Conservation (phyloP, 2,797 vertebrate genomes). For the Pipistrellus kuhlii region DNA sequence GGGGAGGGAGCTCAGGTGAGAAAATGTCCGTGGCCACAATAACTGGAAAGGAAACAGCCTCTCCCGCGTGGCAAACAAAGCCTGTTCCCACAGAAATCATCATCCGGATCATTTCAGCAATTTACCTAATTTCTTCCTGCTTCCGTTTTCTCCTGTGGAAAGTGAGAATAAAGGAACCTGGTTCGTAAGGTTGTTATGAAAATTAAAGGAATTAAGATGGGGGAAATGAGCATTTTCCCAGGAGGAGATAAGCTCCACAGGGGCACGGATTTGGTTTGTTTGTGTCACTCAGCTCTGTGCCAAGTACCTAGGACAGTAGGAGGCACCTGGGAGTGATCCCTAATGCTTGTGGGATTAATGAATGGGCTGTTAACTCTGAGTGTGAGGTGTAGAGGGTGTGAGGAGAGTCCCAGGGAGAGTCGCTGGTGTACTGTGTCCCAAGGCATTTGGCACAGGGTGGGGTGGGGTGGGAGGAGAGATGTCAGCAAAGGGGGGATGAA, state of each 20-base stretch:
- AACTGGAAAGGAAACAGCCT: not conserved
- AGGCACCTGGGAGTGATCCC: not conserved
- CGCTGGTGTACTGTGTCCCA: too few species aligned
- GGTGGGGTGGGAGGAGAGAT: not conserved
- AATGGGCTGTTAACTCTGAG: not conserved
- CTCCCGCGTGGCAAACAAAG: not conserved
- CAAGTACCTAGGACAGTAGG: not conserved
- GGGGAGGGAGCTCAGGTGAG: not conserved
- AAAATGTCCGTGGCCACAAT: rapidly evolving
- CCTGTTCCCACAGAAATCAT: not conserved
- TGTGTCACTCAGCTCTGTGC: not conserved
- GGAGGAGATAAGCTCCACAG: not conserved
- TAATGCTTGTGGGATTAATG: not conserved
- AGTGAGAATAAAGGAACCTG: not conserved
- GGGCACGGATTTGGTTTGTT: not conserved
- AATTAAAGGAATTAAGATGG: not conserved
- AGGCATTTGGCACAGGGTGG: not conserved
- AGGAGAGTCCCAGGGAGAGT: not conserved
- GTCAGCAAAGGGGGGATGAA: not conserved
- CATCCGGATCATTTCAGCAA: not conserved
- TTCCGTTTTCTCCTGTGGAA: not conserved
- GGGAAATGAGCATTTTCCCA: not conserved
- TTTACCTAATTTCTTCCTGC: not conserved
- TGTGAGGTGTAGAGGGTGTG: rapidly evolving
- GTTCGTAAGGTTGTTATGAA: not conserved